Base-by-base conservation (phyloP, 2,113 vertebrate species). In the Ivindomyrus marchei region DNA sequence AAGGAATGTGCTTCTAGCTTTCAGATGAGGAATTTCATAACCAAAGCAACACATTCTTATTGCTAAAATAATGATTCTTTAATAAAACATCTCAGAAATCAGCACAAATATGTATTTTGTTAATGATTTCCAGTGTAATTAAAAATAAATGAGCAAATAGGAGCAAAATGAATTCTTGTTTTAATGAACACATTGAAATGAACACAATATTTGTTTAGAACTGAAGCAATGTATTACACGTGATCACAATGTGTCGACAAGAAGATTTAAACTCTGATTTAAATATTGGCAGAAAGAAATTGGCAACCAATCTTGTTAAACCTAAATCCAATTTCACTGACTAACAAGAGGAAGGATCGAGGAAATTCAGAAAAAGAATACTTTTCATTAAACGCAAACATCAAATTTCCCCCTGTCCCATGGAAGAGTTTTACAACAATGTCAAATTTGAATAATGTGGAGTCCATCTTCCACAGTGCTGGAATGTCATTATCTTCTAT, bases 401-500 rank as follows among this genome's bases (percentile, higher is more conserved):
- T 87, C 27, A 49, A 11, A 58, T 88, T 88, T 88, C 9, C 46
- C n/a, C 53, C 13, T 62, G 87, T 88, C 21, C 87, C 87, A 58
- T 3, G 24, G 46, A 87, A 46, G n/a, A 62, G 83, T 50, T 90
- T 86, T 36, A 47, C 45, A 24, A 47, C 45, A 56, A 62, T 70
- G 58, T 53, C 46, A 87, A 53, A 87, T 88, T 45, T 53, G 39
- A 89, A 89, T 84, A 36, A 56, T 85, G 36, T 42, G 62, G 27
- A 36, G 62, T 86, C 89, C 83, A 87, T 86, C 84, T 53, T 88
- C 13, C 21, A 47, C 84, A 66, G 3, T 70, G 45, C 17, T 36
- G 53, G 89, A 90, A 66, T 90, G 62, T 53, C 85, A 90, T 70
- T 49, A 36, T 45, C 19, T 19, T 47, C 85, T 50, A 36, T 46